These are phyloP conservation scores for Echinops telfairi DNA, from an alignment of 2,113 vertebrate genomes.

Conservation along the genomic window DNA sequence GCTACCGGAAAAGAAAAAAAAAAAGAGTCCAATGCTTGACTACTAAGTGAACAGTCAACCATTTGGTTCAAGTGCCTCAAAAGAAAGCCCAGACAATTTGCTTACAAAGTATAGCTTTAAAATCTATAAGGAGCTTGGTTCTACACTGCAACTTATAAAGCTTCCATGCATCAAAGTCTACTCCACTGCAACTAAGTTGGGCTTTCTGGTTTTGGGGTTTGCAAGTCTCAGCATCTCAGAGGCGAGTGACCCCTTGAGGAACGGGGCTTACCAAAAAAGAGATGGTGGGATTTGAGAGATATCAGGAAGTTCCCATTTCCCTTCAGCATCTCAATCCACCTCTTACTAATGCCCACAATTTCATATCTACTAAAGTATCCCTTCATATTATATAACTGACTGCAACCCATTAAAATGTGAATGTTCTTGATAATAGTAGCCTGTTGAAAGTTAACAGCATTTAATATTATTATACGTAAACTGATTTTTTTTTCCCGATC, in stretches of 20 bases:
- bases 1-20: neutral
- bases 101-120: neutral
- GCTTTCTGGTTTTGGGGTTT: neutral
- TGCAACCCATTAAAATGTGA: conserved; percentile 54
- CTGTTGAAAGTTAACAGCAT: no score
- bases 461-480: no score
- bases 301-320: neutral
- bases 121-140: neutral
- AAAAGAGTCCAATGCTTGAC: neutral
- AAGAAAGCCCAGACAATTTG: neutral
- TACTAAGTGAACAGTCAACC: neutral
- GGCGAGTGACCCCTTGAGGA: neutral
- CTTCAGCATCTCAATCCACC: neutral
- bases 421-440: no score
- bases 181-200: neutral
- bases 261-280: neutral
- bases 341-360: neutral
- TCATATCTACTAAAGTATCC: conserved; percentile 16
- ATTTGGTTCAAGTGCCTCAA: neutral
- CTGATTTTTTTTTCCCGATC: no score
- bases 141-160: neutral
- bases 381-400: conserved; percentile 47
- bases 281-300: neutral
- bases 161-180: neutral
- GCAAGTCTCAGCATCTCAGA: neutral